A percentile compares a stretch with the other conserved stretches of the same genome.
Conservation (phyloP, 2,797 vertebrate species). For the Myoxocephalus aenaeus region DNA sequence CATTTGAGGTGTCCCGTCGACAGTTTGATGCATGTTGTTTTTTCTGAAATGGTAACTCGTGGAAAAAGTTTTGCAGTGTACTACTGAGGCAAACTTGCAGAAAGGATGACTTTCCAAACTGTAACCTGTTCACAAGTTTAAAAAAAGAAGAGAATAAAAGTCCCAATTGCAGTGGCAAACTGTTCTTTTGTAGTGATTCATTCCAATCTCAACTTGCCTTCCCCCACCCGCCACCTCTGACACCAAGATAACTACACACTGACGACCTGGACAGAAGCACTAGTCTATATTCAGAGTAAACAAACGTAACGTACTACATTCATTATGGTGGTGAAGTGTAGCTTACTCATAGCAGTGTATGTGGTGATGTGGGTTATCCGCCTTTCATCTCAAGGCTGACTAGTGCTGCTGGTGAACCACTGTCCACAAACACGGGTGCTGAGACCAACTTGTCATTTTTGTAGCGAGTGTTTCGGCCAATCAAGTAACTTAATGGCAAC, state of each 20-base stretch:
- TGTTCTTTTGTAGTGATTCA: not conserved
- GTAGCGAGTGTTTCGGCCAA: not conserved
- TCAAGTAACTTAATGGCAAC: not conserved
- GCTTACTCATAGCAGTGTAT: not conserved
- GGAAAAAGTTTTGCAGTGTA: not conserved
- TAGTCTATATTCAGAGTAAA: not conserved
- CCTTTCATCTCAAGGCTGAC: too few relatives aligned
- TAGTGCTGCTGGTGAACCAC: too few relatives aligned
- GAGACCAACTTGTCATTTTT: not conserved
- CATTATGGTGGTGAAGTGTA: not conserved
- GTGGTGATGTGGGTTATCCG: not conserved
- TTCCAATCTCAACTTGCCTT: slow-evolving; percentile 12
- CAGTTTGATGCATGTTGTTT: not conserved
- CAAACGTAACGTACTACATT: not conserved
- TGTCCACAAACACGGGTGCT: too few relatives aligned
- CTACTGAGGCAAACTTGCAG: not conserved
- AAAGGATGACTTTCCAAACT: not conserved
- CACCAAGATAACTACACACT: not conserved
- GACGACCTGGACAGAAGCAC: not conserved
- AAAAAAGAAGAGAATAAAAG: not conserved
- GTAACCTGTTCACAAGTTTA: not conserved
- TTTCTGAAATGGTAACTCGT: not conserved
- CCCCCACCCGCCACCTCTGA: not conserved
- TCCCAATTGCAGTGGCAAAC: slow-evolving; percentile 4
- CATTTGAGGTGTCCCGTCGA: not conserved